Conservation (phyloP, 2,113 vertebrate genomes). For the Hiodon alosoides region DNA sequence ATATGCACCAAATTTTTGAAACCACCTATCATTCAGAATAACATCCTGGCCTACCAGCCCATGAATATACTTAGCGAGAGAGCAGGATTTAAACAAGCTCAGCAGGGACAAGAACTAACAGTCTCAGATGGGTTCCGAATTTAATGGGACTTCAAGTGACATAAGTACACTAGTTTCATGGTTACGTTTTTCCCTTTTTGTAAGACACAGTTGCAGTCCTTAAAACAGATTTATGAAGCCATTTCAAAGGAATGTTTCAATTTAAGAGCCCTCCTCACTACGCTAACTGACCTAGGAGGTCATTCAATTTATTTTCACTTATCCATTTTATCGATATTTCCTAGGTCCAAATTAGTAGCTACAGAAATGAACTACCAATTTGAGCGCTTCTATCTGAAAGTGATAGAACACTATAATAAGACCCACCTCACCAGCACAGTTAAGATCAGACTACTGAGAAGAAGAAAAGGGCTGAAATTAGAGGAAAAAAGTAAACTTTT, state of each 20-base stretch:
- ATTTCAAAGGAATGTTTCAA: slow-evolving; percentile 18
- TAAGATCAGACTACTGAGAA: slow-evolving; percentile 28
- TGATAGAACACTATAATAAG: neutral
- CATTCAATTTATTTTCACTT: neutral
- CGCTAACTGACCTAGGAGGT: slow-evolving; percentile 35
- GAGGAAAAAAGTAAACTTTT: slow-evolving; percentile 24
- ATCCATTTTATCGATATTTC: neutral
- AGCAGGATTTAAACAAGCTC: neutral
- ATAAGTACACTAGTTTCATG: neutral
- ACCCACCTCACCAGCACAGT: neutral
- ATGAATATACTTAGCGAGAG: neutral
- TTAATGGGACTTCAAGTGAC: neutral
- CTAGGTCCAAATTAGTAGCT: neutral
- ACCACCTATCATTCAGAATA: too few relatives aligned
- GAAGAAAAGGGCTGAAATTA: slow-evolving; percentile 35
- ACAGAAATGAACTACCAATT: neutral
- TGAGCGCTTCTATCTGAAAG: neutral
- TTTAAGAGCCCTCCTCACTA: slow-evolving; percentile 2
- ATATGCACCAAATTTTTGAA: too few relatives aligned
- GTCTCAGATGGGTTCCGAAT: too few relatives aligned
- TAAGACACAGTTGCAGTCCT: neutral
- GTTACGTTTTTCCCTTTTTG: neutral
- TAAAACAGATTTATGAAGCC: neutral
- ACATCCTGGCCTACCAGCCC: too few relatives aligned
- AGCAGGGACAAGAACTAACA: too few relatives aligned